Evolutionary conservation across 2,888 invertebrate species (phyloP).

Genomic region (Apeira syringaria): DNA sequence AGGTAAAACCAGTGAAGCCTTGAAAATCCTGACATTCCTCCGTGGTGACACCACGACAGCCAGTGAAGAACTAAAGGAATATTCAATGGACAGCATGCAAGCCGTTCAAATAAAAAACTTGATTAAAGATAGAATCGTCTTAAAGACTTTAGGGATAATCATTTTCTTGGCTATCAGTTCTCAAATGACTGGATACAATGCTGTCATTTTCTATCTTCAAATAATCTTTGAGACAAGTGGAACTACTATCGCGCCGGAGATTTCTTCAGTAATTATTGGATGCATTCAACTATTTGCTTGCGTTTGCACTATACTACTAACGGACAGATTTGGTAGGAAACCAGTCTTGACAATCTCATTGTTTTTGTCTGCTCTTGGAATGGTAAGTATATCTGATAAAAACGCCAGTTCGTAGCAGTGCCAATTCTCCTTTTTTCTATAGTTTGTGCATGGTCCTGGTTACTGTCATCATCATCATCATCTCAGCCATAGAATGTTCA

Average conservation of each 20-base stretch:
- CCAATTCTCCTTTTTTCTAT: too few species aligned
- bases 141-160: conserved; percentile 39
- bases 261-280: conserved; percentile 47
- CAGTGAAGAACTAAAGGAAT: conserved; percentile 38
- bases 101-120: conserved; percentile 27
- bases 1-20: conserved; percentile 37
- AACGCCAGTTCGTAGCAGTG: too few species aligned
- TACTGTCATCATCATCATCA: too few species aligned
- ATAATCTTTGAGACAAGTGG: conserved; percentile 45
- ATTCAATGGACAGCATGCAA: conserved; percentile 24
- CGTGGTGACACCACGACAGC: conserved; percentile 33
- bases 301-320: conserved; percentile 36
- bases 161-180: conserved; percentile 35
- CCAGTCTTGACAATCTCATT: conserved; percentile 37
- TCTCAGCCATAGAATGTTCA: too few species aligned
- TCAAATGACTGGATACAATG: conserved; percentile 45
- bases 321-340: conserved; percentile 46
- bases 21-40: conserved; percentile 32
- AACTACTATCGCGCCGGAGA: conserved; percentile 42
- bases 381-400: too few species aligned
- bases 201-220: conserved; percentile 47
- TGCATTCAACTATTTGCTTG: conserved; percentile 43
- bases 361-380: conserved; percentile 41
- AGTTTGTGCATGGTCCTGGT: too few species aligned
- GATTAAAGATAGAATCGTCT: conserved; percentile 35